Evolutionary conservation across 1,140 invertebrate species (phyloP).

Genomic region (Bombus balteatus): DNA sequence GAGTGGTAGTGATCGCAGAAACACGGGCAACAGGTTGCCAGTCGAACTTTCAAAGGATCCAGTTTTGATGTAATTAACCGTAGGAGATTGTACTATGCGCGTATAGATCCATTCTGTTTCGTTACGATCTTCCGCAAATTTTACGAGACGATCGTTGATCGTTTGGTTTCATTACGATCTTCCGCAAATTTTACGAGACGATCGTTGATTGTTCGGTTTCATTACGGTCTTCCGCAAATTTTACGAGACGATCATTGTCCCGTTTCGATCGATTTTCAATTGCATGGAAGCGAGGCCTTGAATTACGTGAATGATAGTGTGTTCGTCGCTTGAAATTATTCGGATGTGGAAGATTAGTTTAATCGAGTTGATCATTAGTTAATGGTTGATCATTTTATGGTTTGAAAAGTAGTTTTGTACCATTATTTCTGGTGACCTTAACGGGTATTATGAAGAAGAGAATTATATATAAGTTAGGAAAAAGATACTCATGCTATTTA

Average conservation of each 20-base stretch:
- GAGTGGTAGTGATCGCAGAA: slow-evolving; percentile 17
- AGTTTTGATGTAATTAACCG: slow-evolving; percentile 25
- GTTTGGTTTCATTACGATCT: background rate
- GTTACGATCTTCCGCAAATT: background rate
- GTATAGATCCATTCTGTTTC: background rate
- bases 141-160: background rate
- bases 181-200: background rate
- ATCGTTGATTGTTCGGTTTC: background rate
- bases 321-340: background rate
- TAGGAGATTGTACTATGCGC: background rate
- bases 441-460: too few relatives aligned
- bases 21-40: slow-evolving; percentile 41
- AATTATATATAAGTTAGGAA: too few relatives aligned
- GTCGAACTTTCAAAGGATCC: slow-evolving; percentile 26
- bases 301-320: slow-evolving; percentile 16
- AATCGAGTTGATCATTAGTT: background rate
- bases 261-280: background rate
- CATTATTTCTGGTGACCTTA: too few relatives aligned
- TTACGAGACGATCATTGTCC: background rate
- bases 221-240: background rate
- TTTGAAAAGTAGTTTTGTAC: background rate
- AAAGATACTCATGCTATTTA: too few relatives aligned
- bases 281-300: background rate
- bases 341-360: background rate
- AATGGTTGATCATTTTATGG: background rate